These are phyloP conservation scores for Halisarca cf. caerulea DNA, from an alignment of 37 sponge, comb jelly and placozoan species.

Conservation along the genomic window DNA sequence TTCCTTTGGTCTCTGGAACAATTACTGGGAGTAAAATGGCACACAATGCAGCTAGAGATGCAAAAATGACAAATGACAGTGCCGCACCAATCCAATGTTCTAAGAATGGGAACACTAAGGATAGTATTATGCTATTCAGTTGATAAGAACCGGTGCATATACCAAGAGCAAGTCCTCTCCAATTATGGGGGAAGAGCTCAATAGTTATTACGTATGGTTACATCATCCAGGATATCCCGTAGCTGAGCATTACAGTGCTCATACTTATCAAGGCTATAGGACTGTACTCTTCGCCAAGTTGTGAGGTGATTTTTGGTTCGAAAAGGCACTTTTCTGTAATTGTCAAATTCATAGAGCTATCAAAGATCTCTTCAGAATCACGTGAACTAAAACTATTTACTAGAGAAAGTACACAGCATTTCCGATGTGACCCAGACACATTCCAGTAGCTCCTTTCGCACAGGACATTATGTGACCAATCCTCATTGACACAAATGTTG, in stretches of 20 bases:
- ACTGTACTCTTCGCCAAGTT: not conserved
- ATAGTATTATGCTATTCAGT: not conserved
- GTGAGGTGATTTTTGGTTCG: no score
- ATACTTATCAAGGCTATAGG: not conserved
- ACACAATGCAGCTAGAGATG: not conserved
- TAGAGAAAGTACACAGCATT: no score
- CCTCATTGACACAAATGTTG: not conserved
- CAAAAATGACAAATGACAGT: not conserved
- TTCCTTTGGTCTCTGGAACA: not conserved
- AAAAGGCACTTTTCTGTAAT: no score
- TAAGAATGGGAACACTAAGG: not conserved
- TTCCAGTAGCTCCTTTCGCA: no score
- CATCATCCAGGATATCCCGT: not conserved
- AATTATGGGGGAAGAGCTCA: not conserved
- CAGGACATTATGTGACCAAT: not conserved
- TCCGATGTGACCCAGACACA: no score
- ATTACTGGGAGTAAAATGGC: not conserved
- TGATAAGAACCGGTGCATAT: no score
- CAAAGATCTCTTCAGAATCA: no score
- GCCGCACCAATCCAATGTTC: not conserved
- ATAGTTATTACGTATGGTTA: not conserved
- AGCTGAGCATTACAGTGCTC: not conserved
- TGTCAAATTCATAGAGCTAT: no score
- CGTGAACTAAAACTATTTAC: no score
- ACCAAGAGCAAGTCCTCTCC: not conserved